Evolutionary conservation across 1,140 invertebrate species (phyloP), one percentile per base, ranked within the genome.

Genomic region (Tetranychus urticae): DNA sequence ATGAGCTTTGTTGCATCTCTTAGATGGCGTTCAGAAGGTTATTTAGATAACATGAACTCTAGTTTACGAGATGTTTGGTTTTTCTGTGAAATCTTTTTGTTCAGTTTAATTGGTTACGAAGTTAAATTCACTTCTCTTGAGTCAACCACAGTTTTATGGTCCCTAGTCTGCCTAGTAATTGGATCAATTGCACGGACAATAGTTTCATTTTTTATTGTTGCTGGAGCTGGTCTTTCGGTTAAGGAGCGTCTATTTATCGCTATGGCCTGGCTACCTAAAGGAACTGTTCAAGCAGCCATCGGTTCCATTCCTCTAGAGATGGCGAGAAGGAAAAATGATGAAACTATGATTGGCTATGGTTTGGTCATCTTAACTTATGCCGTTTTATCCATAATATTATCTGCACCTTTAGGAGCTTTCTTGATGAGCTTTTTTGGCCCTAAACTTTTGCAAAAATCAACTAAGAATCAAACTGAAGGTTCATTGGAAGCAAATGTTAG

Each of bases 261-360:
- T 0, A 69, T 97, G 4, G 81, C 88, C 0, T 93, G 86, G 82
- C 84, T 94, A 78, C 85, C 89, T 2, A 96, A 96, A 75, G 91
- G 88, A 12, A 90, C 87, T 3, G 88, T 91, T 1, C 85, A 86
- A 79, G 86, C 86, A 13, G 86, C 85, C 0, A 73, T 90, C 36
- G 86, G 82, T 0, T 84, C 86, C 0, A 79, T 82, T 0, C 80
- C 82, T 0, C 69, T 89, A 10, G 85, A 86, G 65, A 72, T 80
- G 39, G 78, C 88, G 0, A 5, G 39, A 42, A 6, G 5, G 5
- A 5, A 10, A 42, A 6, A 6, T 42, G 39, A 42, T 42, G 5
- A 42, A 42, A 5, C 5, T 6, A 6, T 42, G 10, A 10, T 42
- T 42, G 10, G 10, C 10, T 42, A 42, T 10, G 39, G 39, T 42